Conservation (phyloP, 2,888 invertebrate genomes). For the Coecobrya sp. region DNA sequence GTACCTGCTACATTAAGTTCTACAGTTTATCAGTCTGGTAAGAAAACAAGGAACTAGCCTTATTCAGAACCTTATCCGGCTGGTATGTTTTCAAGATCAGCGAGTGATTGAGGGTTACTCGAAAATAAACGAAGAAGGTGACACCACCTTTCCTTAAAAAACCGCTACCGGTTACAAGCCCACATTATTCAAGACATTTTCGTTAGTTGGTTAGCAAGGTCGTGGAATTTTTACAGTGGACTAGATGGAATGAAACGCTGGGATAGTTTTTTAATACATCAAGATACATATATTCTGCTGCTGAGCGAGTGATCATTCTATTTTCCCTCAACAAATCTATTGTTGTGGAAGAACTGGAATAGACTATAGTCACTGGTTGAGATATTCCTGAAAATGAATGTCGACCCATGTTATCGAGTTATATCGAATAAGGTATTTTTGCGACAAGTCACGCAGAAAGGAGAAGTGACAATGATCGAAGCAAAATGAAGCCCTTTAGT, state of each 20-base stretch:
- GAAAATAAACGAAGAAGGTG: neutral
- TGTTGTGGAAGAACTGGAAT: neutral
- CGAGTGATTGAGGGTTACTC: neutral
- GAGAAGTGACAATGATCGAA: constrained; percentile 80
- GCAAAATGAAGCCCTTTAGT: constrained; percentile 79
- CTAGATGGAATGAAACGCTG: neutral
- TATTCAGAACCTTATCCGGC: too few relatives aligned
- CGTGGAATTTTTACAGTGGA: neutral
- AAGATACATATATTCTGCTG: constrained; percentile 32
- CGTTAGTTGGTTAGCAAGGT: neutral
- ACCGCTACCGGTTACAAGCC: neutral
- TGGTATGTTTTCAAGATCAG: too few relatives aligned
- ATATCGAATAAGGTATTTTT: constrained; percentile 11
- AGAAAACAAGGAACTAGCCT: too few relatives aligned
- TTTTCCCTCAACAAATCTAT: constrained; percentile 13
- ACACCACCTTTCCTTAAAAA: neutral
- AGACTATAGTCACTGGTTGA: neutral
- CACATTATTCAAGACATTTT: neutral
- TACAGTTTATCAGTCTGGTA: too few relatives aligned
- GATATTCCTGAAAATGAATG: neutral
- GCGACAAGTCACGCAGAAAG: constrained; percentile 76
- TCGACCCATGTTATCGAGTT: neutral
- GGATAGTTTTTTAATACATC: constrained; percentile 29
- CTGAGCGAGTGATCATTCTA: constrained; percentile 31
- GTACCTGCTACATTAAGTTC: too few relatives aligned